A percentile compares a stretch with the other conserved stretches of the same genome.
Evolutionary conservation across 2,797 vertebrate genomes (phyloP).

Genomic region (Oophaga sylvatica): DNA sequence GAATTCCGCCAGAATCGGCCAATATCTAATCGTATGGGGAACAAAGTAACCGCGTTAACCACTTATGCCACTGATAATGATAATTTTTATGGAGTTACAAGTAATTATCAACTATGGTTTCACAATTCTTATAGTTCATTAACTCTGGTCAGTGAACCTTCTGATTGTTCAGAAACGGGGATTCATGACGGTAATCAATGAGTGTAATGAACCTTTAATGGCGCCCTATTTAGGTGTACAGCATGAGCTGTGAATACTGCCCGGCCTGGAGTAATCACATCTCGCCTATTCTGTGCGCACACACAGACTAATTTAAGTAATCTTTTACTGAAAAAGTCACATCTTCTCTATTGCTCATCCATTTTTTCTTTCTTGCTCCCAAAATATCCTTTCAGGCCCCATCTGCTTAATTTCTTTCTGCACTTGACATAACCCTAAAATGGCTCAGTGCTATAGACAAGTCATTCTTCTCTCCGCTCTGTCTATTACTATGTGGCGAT

Average conservation of each 20-base stretch:
- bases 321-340: background rate
- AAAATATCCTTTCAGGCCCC: conserved; percentile 44
- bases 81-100: too few species aligned
- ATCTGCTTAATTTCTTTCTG: conserved; percentile 39
- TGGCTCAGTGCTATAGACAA: conserved; percentile 26
- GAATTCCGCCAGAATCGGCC: too few species aligned
- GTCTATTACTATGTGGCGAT: conserved; percentile 26
- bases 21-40: too few species aligned
- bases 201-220: too few species aligned
- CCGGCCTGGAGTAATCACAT: background rate
- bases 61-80: too few species aligned
- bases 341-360: conserved; percentile 1
- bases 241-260: background rate
- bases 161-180: too few species aligned
- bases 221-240: too few species aligned
- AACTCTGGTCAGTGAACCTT: too few species aligned
- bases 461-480: conserved; percentile 3
- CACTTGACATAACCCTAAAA: conserved; percentile 38
- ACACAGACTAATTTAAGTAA: conserved; percentile 21
- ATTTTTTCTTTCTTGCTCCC: conserved; percentile 37
- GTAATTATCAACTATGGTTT: too few species aligned
- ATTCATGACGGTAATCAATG: too few species aligned
- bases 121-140: too few species aligned
- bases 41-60: too few species aligned
- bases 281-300: background rate